Conservation (phyloP, 1,140 invertebrate genomes). For the Maniola jurtina region DNA sequence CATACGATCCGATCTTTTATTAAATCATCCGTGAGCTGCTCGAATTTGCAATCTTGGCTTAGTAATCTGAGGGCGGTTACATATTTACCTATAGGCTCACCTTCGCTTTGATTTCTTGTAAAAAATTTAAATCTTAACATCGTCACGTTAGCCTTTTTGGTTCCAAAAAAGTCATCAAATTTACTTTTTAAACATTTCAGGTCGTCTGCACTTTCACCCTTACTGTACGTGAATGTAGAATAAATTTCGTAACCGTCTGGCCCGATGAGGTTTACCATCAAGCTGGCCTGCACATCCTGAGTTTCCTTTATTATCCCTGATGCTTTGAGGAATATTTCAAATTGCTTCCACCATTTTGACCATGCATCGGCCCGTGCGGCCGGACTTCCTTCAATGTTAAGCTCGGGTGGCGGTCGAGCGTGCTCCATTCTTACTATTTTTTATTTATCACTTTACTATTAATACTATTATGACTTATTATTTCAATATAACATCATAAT, state of each 20-base stretch:
- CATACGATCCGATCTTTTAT: constrained; percentile 4
- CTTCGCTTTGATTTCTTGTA: constrained; percentile 29
- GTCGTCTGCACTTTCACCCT: constrained; percentile 8
- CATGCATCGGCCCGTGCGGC: background rate
- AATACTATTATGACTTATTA: too few relatives aligned
- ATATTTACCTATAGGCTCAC: constrained; percentile 30
- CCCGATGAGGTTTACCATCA: constrained; percentile 16
- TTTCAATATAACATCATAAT: too few relatives aligned
- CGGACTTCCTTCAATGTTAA: background rate
- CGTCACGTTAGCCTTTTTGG: background rate
- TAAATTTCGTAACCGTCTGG: background rate
- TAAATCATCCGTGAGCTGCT: constrained; percentile 2
- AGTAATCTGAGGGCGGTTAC: constrained; percentile 30
- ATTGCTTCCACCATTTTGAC: constrained; percentile 16
- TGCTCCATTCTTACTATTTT: too few relatives aligned
- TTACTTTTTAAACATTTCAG: constrained; percentile 7
- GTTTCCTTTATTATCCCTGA: constrained; percentile 17
- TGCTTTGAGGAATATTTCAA: constrained; percentile 17
- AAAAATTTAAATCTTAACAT: constrained; percentile 30
- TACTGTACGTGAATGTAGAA: constrained; percentile 16
- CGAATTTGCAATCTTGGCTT: constrained; percentile 27
- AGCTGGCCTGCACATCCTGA: constrained; percentile 17
- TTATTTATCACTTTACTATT: too few relatives aligned
- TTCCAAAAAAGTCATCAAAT: background rate
- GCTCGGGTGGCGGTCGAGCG: too few relatives aligned